Base-by-base conservation (phyloP, 2,888 invertebrate genomes). In the Pterostichus madidus region DNA sequence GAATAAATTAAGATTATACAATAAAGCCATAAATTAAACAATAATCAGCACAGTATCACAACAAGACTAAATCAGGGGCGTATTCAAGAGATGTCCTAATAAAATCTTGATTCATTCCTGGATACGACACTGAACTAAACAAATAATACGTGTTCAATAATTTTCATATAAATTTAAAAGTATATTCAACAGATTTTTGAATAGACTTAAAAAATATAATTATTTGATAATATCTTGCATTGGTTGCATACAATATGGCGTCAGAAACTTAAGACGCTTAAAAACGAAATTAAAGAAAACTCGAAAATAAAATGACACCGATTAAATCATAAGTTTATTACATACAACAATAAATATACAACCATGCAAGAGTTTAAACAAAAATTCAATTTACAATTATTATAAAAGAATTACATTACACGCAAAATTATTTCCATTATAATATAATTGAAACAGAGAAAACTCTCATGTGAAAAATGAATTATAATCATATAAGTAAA, bases 281-380 rank as follows among this genome's bases (percentile, higher is more conserved):
- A 39, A 39, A 39, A 7, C 6, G 39, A 39, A 24, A 44, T 39
- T 39, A 24, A 39, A 39, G 39, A 39, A 64, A 71, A 71, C 17
- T 71, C 68, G 31, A 13, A 71, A 71, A 71, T 71, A 71, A 71
- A 71, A 71, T 71, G 68, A 80, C 71, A 68, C 83, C 83, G 31
- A 81, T 81, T 73, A 81, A 81, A 75, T 83, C 68, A 77, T 77
- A 83, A 46, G 77, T 76, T 83, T 83, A 83, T 83, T 77, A 68
- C 83, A 83, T 83, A 77, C 77, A 83, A 83, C 77, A 83, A 83
- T 83, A 83, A 83, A 83, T 83, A 83, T 83, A 83, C 83, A 83
- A 83, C 83, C 83, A 83, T 61, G 83, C 83, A 83, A 83, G 80
- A 73, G 46, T 49, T 6, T 73, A 46, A 77, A 83, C 49, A 68